Base-by-base conservation (phyloP, 2,888 invertebrate genomes). In the Eupithecia abbreviata region DNA sequence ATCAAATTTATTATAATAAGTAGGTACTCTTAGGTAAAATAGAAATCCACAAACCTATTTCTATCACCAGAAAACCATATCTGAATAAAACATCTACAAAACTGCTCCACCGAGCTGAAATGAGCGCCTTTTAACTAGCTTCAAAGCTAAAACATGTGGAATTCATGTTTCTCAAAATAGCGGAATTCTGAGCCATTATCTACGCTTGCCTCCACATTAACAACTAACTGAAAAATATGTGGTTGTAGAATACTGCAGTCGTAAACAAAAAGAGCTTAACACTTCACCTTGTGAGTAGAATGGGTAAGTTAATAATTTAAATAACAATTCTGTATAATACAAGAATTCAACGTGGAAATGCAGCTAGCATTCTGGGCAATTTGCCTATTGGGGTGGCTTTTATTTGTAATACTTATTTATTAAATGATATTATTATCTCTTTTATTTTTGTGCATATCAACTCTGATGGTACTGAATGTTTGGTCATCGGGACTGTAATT, bases 141-240 rank as follows among this genome's bases (percentile, higher is more conserved):
- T 71, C 66, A 76, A 76, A 79, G 75, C 68, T 42, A 15, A 69
- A 62, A 62, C 18, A 62, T 76, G 74, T 69, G 51, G 75, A 75
- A 77, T 78, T 78, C 73, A 76, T 79, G 72, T 70, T 78, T 75
- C 70, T 74, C 74, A 82, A 73, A 82, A 81, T 73, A 79, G 75
- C 77, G 77, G 76, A 78, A 78, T 78, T 80, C 80, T 77, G 71
- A 69, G 77, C 74, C 78, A 80, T 79, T 82, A 82, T 79, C 79
- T 81, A 76, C 77, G 79, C 78, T 79, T 76, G 75, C 76, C 73
- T 71, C 78, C 51, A 77, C 78, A 76, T 82, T 74, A 77, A 71
- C 72, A 79, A 73, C 76, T 79, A 81, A 80, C 79, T 79, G 80
- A 80, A 81, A 81, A 81, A 82, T 81, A 76, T 77, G 73, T 73